These are phyloP conservation scores for Stichopus horrens DNA, from an alignment of 53 echinoderm and acorn worm genomes.

Conservation along the genomic window DNA sequence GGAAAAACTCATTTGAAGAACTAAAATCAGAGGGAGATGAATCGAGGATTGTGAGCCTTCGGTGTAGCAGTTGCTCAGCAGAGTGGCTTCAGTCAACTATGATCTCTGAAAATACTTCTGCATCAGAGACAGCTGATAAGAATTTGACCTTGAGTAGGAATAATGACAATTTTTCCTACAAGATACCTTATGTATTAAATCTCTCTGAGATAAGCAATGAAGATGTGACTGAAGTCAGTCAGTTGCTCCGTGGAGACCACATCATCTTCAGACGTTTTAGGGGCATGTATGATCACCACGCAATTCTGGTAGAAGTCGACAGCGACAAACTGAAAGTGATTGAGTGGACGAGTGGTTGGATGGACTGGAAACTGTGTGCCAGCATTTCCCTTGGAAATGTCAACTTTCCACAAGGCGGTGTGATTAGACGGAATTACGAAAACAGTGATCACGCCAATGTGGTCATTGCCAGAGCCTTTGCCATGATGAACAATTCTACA, in stretches of 20 bases:
- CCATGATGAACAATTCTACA: not conserved
- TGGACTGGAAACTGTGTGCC: not conserved
- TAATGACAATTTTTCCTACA: not conserved
- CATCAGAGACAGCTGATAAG: too few species aligned
- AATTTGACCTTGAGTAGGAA: not conserved
- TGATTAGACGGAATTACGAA: not conserved
- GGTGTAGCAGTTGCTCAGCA: not conserved
- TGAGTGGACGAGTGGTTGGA: not conserved
- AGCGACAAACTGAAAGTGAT: not conserved
- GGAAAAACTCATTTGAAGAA: not conserved
- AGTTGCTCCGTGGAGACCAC: not conserved
- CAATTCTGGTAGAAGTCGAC: not conserved
- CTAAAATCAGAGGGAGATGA: not conserved
- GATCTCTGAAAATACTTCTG: not conserved
- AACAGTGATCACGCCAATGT: not conserved
- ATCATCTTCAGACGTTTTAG: not conserved
- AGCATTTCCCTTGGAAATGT: not conserved
- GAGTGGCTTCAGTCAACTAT: not conserved
- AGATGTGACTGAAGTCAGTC: not conserved
- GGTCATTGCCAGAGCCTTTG: not conserved
- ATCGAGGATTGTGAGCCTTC: not conserved
- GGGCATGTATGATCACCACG: not conserved
- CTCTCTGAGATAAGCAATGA: not conserved
- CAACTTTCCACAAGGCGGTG: not conserved
- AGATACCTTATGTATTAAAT: not conserved